Conservation (phyloP, 2,888 invertebrate species). For the Micoletzkya japonica region DNA sequence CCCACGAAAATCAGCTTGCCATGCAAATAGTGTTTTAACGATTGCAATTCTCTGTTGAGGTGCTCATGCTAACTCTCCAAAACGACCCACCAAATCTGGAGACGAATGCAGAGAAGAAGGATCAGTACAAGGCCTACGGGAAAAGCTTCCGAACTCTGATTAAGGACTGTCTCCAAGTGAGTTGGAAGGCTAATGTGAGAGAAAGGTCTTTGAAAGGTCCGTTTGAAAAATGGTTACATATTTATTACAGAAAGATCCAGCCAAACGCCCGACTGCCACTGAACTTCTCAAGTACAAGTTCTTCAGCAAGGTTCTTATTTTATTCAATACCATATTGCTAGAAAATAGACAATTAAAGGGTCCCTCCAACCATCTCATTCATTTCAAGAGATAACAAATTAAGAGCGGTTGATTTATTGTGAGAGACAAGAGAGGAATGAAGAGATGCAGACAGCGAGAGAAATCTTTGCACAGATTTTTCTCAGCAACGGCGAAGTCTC, state of each 20-base stretch:
- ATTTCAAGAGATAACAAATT: too few relatives aligned
- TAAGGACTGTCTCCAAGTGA: slow-evolving; percentile 88
- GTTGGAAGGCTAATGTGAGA: background rate
- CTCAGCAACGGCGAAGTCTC: too few relatives aligned
- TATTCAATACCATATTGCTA: too few relatives aligned
- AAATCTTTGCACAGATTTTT: too few relatives aligned
- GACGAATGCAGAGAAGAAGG: slow-evolving; percentile 90
- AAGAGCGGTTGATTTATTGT: too few relatives aligned
- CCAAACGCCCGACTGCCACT: slow-evolving; percentile 80
- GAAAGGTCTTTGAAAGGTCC: background rate
- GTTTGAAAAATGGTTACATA: background rate
- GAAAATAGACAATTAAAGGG: too few relatives aligned
- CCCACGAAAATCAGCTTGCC: background rate
- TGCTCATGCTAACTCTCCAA: slow-evolving; percentile 93
- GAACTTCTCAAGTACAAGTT: slow-evolving; percentile 95
- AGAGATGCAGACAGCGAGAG: too few relatives aligned
- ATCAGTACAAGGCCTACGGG: slow-evolving; percentile 86
- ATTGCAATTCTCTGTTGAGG: slow-evolving; percentile 61
- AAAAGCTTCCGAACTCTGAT: slow-evolving; percentile 97
- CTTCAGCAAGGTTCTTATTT: slow-evolving; percentile 73
- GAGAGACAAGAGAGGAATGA: too few relatives aligned
- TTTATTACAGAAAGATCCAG: slow-evolving; percentile 58
- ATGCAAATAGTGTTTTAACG: background rate
- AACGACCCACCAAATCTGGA: slow-evolving; percentile 96
- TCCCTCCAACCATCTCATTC: too few relatives aligned